Percentiles rank a stretch among this genome's conserved stretches.
Conservation (phyloP, 2,888 invertebrate species). For the Papilio gigon region DNA sequence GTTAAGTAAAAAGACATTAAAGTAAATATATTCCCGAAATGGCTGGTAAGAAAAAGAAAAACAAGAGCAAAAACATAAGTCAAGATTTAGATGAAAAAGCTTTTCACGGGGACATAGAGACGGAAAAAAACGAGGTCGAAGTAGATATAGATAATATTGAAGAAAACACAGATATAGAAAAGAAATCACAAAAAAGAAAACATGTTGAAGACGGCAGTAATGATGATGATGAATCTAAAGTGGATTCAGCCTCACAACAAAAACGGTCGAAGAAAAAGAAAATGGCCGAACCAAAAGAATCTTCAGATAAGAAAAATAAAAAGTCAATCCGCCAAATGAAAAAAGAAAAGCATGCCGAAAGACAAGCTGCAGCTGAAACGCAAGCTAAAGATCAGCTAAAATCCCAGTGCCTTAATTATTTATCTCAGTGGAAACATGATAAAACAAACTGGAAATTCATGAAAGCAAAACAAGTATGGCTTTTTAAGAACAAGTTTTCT, state of each 20-base stretch:
- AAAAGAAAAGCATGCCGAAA: constrained; percentile 83
- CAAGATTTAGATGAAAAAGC: constrained; percentile 23
- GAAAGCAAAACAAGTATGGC: constrained; percentile 89
- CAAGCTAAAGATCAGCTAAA: constrained; percentile 81
- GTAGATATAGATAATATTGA: constrained; percentile 7
- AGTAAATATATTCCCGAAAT: constrained; percentile 46
- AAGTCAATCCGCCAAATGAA: constrained; percentile 86
- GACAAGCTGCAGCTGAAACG: constrained; percentile 80
- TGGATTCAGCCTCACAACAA: constrained; percentile 59
- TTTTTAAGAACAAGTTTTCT: constrained; percentile 87
- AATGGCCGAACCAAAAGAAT: constrained; percentile 55
- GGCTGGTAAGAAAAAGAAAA: constrained; percentile 58
- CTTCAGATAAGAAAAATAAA: constrained; percentile 68
- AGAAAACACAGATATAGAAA: constrained; percentile 45
- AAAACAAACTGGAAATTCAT: constrained; percentile 90
- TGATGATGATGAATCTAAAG: constrained; percentile 60
- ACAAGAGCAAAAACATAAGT: constrained; percentile 51
- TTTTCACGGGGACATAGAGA: constrained; percentile 48
- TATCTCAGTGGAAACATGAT: constrained; percentile 88
- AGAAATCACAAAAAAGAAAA: constrained; percentile 35
- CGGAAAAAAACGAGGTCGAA: constrained; percentile 42
- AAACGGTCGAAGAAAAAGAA: constrained; percentile 69
- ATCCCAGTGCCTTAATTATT: constrained; percentile 84
- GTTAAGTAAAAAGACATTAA: constrained; percentile 19
- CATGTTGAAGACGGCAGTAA: constrained; percentile 46